These are phyloP conservation scores for Acestrorhynchus altus DNA, from an alignment of 2,797 vertebrate species.

Conservation along the genomic window DNA sequence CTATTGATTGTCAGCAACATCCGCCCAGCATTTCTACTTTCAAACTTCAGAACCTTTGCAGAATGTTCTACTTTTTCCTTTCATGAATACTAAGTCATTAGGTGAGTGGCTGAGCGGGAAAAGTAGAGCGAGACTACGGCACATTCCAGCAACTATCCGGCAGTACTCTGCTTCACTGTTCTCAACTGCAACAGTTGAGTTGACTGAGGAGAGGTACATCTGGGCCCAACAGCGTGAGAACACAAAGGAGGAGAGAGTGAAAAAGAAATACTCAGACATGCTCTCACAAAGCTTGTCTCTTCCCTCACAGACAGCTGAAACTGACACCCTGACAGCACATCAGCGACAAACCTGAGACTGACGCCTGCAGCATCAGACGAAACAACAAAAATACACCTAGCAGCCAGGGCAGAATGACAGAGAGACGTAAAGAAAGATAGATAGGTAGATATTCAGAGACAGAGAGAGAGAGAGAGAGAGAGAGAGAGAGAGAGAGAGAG, in stretches of 20 bases:
- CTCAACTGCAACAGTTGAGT: background rate
- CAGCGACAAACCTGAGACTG: background rate
- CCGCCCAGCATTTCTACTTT: too few relatives aligned
- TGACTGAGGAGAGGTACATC: background rate
- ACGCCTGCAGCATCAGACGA: background rate
- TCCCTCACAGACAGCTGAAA: background rate
- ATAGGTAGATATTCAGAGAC: background rate
- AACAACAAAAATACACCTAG: slow-evolving; percentile 8
- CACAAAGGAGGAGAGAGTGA: background rate
- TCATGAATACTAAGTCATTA: background rate
- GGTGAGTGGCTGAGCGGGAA: too few relatives aligned
- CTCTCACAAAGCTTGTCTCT: too few relatives aligned
- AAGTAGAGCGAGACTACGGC: too few relatives aligned
- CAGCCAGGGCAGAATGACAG: background rate
- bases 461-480: background rate
- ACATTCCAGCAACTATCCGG: too few relatives aligned
- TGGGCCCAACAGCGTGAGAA: background rate
- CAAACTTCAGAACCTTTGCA: too few relatives aligned
- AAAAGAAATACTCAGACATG: background rate
- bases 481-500: background rate
- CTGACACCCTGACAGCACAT: slow-evolving; percentile 9
- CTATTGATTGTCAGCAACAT: too few relatives aligned
- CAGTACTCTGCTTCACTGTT: background rate
- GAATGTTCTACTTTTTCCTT: too few relatives aligned
- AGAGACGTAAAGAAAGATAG: background rate